Conservation (phyloP, 2,113 vertebrate genomes). For the Hippocampus comes region DNA sequence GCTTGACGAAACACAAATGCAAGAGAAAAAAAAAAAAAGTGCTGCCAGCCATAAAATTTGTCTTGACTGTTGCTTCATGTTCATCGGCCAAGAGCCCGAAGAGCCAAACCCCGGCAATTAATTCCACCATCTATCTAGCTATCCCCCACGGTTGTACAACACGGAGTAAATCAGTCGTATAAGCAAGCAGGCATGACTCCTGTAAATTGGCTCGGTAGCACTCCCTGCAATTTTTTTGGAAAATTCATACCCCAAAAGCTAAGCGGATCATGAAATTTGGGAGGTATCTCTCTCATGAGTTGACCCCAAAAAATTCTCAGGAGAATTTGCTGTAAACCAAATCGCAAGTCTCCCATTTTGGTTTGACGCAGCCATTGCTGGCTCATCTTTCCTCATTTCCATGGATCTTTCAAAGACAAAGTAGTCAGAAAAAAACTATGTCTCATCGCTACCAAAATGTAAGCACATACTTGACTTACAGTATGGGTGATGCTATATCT, state of each 20-base stretch:
- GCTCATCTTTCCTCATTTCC: too few relatives aligned
- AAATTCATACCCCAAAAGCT: not conserved
- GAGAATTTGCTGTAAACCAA: not conserved
- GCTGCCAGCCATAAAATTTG: slow-evolving; percentile 1
- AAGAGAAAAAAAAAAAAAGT: not conserved
- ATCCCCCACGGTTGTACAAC: not conserved
- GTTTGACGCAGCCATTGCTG: too few relatives aligned
- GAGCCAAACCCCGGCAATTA: not conserved
- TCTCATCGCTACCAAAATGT: not conserved
- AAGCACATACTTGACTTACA: not conserved
- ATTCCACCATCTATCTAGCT: not conserved
- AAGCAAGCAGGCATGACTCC: not conserved
- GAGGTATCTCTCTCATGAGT: not conserved
- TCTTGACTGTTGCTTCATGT: not conserved
- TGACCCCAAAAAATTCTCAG: not conserved
- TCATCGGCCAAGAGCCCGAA: not conserved
- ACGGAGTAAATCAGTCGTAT: not conserved
- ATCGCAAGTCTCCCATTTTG: not conserved
- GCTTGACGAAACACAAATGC: not conserved
- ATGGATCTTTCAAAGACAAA: not conserved
- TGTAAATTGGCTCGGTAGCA: not conserved
- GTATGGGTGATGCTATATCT: not conserved
- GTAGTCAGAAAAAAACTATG: not conserved
- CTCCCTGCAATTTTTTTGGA: not conserved
- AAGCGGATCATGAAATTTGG: not conserved